These are phyloP conservation scores for Strongylocentrotus purpuratus DNA, from an alignment of 35 echinoderm and acorn worm species.

Conservation along the genomic window DNA sequence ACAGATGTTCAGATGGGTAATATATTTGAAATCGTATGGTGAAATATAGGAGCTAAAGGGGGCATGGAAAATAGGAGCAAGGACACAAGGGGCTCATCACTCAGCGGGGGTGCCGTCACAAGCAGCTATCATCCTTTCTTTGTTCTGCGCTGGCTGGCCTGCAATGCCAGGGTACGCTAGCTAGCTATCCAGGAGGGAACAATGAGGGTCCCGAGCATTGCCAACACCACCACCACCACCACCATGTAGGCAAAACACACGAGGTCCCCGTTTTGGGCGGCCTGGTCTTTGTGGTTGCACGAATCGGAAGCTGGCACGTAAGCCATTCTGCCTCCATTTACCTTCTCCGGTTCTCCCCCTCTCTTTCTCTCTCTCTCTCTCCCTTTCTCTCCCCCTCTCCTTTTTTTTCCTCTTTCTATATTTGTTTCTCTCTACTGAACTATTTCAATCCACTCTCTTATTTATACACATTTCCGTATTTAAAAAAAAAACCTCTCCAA, in stretches of 20 bases:
- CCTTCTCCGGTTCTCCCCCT: background rate
- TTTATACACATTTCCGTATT: background rate
- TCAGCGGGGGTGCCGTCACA: background rate
- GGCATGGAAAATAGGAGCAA: background rate
- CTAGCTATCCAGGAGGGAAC: background rate
- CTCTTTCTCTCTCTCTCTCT: background rate
- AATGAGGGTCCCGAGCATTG: background rate
- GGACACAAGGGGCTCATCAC: conserved; percentile 7
- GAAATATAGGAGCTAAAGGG: background rate
- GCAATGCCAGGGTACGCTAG: background rate
- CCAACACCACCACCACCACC: background rate
- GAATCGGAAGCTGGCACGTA: conserved; percentile 1
- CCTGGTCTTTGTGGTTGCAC: background rate
- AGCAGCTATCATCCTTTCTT: conserved; percentile 8
- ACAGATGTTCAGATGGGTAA: background rate
- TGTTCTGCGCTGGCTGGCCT: background rate
- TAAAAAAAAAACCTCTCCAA: no score
- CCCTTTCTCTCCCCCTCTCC: background rate
- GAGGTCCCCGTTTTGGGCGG: background rate
- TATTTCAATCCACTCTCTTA: background rate
- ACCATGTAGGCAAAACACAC: background rate
- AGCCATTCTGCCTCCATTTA: background rate
- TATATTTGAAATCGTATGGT: background rate
- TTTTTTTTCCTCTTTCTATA: background rate
- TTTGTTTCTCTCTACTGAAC: no score